A percentile compares a stretch with the other conserved stretches of the same genome.
These are phyloP conservation scores for Cetoscarus ocellatus DNA, from an alignment of 2,797 vertebrate genomes.

Conservation along the genomic window DNA sequence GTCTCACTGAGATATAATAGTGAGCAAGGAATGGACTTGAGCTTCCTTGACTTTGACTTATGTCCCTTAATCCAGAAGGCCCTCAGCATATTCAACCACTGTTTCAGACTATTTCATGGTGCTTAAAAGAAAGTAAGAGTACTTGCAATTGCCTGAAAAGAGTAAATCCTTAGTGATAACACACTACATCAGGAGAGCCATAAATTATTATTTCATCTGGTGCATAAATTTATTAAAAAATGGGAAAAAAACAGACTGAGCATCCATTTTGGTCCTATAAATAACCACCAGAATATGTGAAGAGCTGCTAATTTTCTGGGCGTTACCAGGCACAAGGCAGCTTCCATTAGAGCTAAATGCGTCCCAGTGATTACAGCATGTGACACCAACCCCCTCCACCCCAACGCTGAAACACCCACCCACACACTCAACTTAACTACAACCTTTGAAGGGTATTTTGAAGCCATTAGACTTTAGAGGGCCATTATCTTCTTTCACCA, in stretches of 20 bases:
- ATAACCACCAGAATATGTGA: constrained; percentile 5
- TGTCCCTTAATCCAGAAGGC: no score
- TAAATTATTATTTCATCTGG: not conserved
- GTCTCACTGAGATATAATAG: no score
- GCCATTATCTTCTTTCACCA: constrained; percentile 8
- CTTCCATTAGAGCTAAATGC: constrained; percentile 35
- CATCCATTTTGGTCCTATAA: not conserved
- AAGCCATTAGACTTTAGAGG: constrained; percentile 13
- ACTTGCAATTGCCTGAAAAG: no score
- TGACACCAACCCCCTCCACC: constrained; percentile 11
- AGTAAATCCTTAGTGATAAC: no score
- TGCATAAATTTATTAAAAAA: not conserved
- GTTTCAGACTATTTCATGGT: no score
- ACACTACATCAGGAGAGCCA: not conserved
- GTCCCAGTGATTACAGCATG: constrained; percentile 40
- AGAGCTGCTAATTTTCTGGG: constrained; percentile 45
- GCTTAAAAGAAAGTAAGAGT: no score
- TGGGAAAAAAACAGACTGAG: not conserved
- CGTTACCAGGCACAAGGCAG: constrained; percentile 33
- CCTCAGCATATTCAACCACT: no score
- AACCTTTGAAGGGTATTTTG: constrained; percentile 2
- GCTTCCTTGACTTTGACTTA: no score
- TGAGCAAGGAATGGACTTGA: no score
- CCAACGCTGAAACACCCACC: constrained; percentile 5
- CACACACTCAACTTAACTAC: constrained; percentile 16